Base-by-base conservation (phyloP, 2,113 vertebrate species). In the Plotosus lineatus region DNA sequence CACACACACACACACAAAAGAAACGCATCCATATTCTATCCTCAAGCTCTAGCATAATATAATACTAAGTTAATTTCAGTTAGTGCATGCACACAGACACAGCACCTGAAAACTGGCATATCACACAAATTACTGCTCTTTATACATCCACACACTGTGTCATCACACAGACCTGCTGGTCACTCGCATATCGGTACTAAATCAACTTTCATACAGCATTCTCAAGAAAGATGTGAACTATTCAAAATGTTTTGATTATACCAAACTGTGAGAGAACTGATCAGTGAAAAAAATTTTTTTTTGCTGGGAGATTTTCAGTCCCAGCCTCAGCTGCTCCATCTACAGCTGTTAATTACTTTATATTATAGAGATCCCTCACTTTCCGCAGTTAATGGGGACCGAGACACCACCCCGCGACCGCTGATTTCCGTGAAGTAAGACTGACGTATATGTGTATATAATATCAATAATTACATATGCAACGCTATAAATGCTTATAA, bases 11-110 rank as follows among this genome's bases (percentile, higher is more conserved):
- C n/a, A n/a, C n/a, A n/a, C n/a, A n/a, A n/a, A 3, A 48, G 23
- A 40, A 11, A 75, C 42, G 38, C 28, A 50, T 31, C 19, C 55
- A 74, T 38, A n/a, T 56, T 21, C 15, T 51, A 9, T 46, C 66
- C 66, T 71, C n/a, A 65, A 69, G 5, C 40, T 3, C 31, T 14
- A 53, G 53, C 48, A 82, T 42, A 71, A 75, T 61, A 73, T 40
- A 80, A 76, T 44, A 84, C 73, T 60, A 28, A 81, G 48, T 58
- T 60, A 5, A 76, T 60, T 36, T 56, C 74, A 60, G 28, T 73
- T 50, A 21, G 28, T 72, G 46, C 69, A 73, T 36, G 17, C 17
- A 73, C 69, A 51, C 46, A 71, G n/a, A 71, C 42, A 38, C 60
- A 68, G n/a, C n/a, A 12, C 40, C 38, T 69, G 23, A 69, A 65